phyloP scores from a whole-genome alignment of 1,140 invertebrate species.

The Drosophila subobscura region DNA sequence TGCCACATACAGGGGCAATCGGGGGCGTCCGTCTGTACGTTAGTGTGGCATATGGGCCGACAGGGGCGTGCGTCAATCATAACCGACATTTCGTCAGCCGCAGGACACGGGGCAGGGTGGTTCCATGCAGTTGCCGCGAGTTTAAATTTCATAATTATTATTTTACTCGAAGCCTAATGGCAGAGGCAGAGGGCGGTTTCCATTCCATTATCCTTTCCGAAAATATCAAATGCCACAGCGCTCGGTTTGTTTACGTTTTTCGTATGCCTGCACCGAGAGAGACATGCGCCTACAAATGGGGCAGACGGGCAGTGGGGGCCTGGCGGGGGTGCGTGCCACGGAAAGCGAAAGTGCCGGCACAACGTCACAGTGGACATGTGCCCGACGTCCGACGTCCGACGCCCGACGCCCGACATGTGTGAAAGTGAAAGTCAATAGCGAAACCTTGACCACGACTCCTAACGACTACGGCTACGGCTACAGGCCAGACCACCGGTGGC shows the following conservation, averaged over 20 bases:
- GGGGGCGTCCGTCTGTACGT: conserved; percentile 43
- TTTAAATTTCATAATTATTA: conserved; percentile 73
- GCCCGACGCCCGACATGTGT: conserved; percentile 52
- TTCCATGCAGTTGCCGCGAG: background rate
- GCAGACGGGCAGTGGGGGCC: conserved; percentile 2
- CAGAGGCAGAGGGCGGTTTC: conserved; percentile 15
- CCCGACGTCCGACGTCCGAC: conserved; percentile 2
- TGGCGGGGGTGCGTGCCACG: conserved; percentile 35
- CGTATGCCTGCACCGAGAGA: conserved; percentile 37
- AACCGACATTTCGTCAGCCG: conserved; percentile 27
- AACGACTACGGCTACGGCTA: conserved; percentile 21
- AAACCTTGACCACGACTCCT: conserved; percentile 80
- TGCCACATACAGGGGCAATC: conserved; percentile 18
- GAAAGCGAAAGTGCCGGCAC: conserved; percentile 77
- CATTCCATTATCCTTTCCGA: conserved; percentile 6
- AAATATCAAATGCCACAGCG: conserved; percentile 11
- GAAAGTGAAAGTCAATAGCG: conserved; percentile 82
- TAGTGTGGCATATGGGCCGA: conserved; percentile 63
- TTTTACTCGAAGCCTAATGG: conserved; percentile 19
- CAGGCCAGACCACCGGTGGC: conserved; percentile 17
- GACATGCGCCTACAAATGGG: conserved; percentile 64
- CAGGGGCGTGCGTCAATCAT: conserved; percentile 63
- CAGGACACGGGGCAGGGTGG: conserved; percentile 37
- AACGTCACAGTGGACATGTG: conserved; percentile 55
- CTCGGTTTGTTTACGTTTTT: conserved; percentile 67